Conservation (phyloP, 1,140 invertebrate genomes). For the Eulimnadia texana region DNA sequence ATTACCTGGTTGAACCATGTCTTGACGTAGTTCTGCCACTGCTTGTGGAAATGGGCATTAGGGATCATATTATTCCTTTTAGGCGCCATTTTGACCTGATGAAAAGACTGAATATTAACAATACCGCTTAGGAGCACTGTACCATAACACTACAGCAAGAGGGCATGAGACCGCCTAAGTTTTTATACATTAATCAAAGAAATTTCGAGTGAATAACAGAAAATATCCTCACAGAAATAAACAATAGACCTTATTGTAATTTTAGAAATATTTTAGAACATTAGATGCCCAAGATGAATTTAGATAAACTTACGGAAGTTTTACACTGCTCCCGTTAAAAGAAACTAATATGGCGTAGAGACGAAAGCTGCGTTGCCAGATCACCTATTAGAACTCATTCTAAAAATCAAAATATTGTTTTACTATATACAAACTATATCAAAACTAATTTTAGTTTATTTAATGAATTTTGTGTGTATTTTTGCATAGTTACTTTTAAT, state of each 20-base stretch:
- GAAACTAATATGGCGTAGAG: not conserved
- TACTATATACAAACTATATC: too few relatives aligned
- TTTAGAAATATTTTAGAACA: too few relatives aligned
- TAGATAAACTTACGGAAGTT: not conserved
- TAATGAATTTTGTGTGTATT: too few relatives aligned
- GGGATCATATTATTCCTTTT: conserved; percentile 99
- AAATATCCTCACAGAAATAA: not conserved
- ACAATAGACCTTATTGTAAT: too few relatives aligned
- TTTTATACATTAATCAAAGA: too few relatives aligned
- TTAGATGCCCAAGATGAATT: not conserved
- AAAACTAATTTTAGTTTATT: not conserved
- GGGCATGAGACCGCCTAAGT: too few relatives aligned
- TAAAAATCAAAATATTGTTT: too few relatives aligned
- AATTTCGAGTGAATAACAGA: not conserved
- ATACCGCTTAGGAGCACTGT: not conserved
- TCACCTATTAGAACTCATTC: too few relatives aligned
- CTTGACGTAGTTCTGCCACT: conserved; percentile 95
- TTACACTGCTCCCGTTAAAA: not conserved
- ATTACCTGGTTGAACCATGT: conserved; percentile 85
- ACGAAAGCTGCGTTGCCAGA: not conserved
- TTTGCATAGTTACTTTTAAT: not conserved
- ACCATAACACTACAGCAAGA: too few relatives aligned
- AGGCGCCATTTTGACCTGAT: conserved; percentile 35
- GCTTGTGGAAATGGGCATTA: conserved; percentile 99
- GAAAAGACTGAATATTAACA: conserved; percentile 1